Evolutionary conservation across 2,113 vertebrate species (phyloP).

Genomic region (Sturnira hondurensis): DNA sequence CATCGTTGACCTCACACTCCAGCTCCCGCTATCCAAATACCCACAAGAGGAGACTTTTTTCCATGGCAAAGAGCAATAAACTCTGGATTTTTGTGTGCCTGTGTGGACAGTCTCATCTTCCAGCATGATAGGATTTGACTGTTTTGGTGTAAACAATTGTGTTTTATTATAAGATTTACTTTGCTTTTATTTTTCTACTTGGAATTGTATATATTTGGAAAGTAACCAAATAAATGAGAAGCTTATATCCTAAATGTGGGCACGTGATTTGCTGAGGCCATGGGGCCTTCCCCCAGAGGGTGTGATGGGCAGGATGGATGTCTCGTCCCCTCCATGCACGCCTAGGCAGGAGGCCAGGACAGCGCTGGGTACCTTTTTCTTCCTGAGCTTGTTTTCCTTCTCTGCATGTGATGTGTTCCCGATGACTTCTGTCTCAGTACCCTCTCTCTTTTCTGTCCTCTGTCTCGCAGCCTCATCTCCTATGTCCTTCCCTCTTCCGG

Average conservation of each 20-base stretch:
- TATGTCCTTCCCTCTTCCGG: constrained; percentile 86
- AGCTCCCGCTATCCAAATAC: constrained; percentile 58
- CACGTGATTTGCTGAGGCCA: not conserved
- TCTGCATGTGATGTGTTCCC: constrained; percentile 67
- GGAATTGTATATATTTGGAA: constrained; percentile 82
- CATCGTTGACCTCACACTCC: constrained; percentile 21
- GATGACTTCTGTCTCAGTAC: constrained; percentile 81
- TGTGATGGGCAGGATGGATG: not conserved
- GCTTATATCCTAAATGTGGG: constrained; percentile 67
- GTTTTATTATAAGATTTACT: constrained; percentile 84
- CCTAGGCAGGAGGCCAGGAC: fast-evolving
- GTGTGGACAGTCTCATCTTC: constrained; percentile 45
- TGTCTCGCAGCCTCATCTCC: constrained; percentile 85
- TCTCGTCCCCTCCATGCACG: not conserved
- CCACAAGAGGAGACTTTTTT: constrained; percentile 55
- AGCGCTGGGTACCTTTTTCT: not conserved
- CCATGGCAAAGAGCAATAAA: constrained; percentile 58
- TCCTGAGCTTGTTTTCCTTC: constrained; percentile 17
- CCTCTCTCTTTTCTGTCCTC: constrained; percentile 81
- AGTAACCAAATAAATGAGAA: constrained; percentile 81
- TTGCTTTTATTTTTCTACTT: constrained; percentile 88
- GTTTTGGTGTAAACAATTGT: constrained; percentile 80
- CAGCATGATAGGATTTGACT: constrained; percentile 59
- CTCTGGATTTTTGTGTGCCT: constrained; percentile 52
- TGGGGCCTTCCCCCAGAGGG: not conserved